Conservation (phyloP, 2,113 vertebrate genomes). For the Callospermophilus lateralis region DNA sequence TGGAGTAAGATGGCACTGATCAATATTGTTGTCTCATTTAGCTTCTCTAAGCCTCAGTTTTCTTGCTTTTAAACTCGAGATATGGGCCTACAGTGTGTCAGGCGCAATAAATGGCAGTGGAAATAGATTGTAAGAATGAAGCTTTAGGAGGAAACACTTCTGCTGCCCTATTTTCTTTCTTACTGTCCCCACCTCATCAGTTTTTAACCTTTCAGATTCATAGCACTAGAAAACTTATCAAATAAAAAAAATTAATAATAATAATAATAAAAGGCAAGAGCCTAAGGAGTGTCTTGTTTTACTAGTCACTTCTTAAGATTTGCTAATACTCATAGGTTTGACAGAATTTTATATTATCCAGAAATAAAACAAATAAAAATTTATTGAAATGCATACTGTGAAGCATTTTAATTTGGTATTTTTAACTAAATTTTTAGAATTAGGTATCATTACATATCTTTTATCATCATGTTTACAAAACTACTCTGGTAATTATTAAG, state of each 20-base stretch:
- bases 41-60: neutral
- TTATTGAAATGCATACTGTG: neutral
- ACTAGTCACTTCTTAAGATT: neutral
- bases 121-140: neutral
- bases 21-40: neutral
- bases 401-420: constrained; percentile 23
- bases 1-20: neutral
- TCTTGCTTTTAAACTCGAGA: neutral
- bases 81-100: neutral
- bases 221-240: neutral
- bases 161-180: neutral
- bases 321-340: neutral
- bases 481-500: constrained; percentile 30
- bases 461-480: constrained; percentile 21
- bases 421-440: constrained; percentile 37
- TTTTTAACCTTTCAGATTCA: neutral
- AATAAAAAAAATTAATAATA: neutral
- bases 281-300: neutral
- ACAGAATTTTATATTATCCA: constrained; percentile 29
- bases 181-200: neutral
- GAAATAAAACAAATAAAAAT: constrained; percentile 38
- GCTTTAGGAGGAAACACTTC: neutral
- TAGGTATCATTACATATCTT: neutral
- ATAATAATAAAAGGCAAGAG: neutral
- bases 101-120: neutral